Percentiles rank a stretch among this genome's conserved stretches.
phyloP scores from a whole-genome alignment of 2,797 vertebrate species.

The Tokudaia muenninki region DNA sequence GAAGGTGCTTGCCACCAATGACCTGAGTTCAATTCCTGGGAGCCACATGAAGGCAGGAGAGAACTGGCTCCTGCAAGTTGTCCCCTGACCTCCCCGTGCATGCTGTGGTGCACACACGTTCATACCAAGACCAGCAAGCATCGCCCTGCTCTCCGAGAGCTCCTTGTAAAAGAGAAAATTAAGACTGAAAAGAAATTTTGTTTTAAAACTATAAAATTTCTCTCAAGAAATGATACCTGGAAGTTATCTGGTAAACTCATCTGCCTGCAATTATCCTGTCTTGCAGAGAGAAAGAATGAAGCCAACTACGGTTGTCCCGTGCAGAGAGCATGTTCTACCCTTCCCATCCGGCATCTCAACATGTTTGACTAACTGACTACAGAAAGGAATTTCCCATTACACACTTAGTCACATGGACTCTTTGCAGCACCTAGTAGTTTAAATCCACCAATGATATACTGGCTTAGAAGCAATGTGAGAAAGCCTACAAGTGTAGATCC shows the following conservation, averaged over 20 bases:
- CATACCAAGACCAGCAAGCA: background rate
- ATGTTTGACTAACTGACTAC: conserved; percentile 10
- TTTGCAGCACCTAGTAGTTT: background rate
- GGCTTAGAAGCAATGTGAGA: background rate
- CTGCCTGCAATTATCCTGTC: background rate
- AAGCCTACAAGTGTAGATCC: background rate
- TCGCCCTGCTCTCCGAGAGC: background rate
- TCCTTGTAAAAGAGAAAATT: background rate
- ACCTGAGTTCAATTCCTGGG: background rate
- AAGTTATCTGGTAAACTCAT: background rate
- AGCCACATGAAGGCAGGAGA: background rate
- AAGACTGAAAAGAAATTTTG: background rate
- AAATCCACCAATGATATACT: background rate
- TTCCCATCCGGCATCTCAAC: background rate
- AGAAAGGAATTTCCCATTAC: conserved; percentile 10
- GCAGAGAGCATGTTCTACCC: background rate
- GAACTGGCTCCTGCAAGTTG: background rate
- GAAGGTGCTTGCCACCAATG: background rate
- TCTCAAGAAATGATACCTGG: background rate
- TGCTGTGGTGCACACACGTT: background rate
- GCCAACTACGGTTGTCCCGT: background rate
- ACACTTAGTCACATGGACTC: background rate
- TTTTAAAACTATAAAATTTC: background rate
- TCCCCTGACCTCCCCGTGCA: too few species aligned
- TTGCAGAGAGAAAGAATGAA: background rate